These are phyloP conservation scores for Phalloptychus januarius DNA, from an alignment of 2,797 vertebrate genomes.

Conservation along the genomic window DNA sequence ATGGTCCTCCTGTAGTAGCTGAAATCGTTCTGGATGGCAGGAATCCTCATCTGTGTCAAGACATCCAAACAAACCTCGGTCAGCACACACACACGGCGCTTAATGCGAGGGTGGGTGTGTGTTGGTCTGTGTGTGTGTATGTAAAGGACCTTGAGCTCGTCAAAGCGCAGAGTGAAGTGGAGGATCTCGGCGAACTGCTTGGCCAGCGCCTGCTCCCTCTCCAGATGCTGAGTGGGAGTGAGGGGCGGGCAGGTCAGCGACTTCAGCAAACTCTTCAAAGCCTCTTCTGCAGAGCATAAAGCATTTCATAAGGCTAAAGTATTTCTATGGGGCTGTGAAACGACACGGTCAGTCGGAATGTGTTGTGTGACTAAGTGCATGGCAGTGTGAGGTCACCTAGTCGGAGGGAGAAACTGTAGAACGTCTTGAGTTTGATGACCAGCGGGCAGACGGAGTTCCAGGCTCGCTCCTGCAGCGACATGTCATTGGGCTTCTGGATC, in stretches of 20 bases:
- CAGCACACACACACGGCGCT: neutral
- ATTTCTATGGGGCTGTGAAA: too few species aligned
- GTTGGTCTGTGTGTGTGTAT: neutral
- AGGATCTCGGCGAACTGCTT: slow-evolving; percentile 99
- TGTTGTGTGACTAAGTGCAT: neutral
- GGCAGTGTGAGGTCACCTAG: slow-evolving; percentile 79
- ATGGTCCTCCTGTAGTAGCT: slow-evolving; percentile 97
- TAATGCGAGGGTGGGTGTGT: too few species aligned
- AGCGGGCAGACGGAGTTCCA: slow-evolving; percentile 97
- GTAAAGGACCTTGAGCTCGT: slow-evolving; percentile 99
- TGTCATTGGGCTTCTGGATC: slow-evolving; percentile 95
- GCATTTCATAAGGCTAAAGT: neutral
- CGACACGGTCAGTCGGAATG: too few species aligned
- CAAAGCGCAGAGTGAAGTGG: slow-evolving; percentile 98
- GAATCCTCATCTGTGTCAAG: slow-evolving; percentile 91
- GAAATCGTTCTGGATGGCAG: slow-evolving; percentile 98
- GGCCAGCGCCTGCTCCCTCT: slow-evolving; percentile 94
- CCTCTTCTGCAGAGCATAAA: slow-evolving; percentile 81
- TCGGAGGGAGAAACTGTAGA: slow-evolving; percentile 95
- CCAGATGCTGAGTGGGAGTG: slow-evolving; percentile 96
- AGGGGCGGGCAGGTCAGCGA: slow-evolving; percentile 92
- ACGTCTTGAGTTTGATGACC: slow-evolving; percentile 94
- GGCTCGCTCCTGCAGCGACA: slow-evolving; percentile 91
- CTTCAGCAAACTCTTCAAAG: slow-evolving; percentile 91
- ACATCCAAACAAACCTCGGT: neutral